Evolutionary conservation across 2,797 vertebrate genomes (phyloP).

Genomic region (Oreochromis grahami): DNA sequence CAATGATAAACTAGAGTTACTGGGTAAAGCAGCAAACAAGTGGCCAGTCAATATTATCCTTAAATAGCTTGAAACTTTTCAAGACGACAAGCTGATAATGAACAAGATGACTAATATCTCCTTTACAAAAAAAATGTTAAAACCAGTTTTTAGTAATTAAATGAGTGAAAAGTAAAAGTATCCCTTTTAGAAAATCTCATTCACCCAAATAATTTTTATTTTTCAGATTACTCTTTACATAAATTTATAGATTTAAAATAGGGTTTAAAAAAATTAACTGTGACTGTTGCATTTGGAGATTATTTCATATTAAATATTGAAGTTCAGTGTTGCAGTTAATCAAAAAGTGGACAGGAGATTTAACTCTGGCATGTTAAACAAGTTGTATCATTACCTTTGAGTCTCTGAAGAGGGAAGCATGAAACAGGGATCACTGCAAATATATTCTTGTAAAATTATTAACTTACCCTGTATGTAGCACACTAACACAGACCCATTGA

Average conservation of each 20-base stretch:
- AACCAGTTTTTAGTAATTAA: background rate
- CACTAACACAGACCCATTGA: background rate
- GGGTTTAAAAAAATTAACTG: background rate
- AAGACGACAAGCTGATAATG: background rate
- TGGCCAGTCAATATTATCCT: background rate
- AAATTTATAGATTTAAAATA: background rate
- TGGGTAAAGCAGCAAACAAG: background rate
- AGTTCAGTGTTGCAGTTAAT: background rate
- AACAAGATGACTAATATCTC: background rate
- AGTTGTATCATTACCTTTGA: background rate
- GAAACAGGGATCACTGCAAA: background rate
- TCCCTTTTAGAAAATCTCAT: background rate
- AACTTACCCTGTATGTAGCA: background rate
- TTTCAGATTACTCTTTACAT: background rate
- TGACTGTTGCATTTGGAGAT: background rate
- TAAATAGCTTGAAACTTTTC: background rate
- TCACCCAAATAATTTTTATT: background rate
- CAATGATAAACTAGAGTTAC: constrained; percentile 19
- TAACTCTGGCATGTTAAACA: background rate
- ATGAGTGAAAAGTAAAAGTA: background rate
- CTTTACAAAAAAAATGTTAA: background rate
- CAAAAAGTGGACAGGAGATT: background rate
- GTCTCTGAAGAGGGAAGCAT: background rate
- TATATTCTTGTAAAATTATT: background rate
- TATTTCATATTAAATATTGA: background rate